phyloP scores from a whole-genome alignment of 2,888 invertebrate species.

The Lithodes maja region DNA sequence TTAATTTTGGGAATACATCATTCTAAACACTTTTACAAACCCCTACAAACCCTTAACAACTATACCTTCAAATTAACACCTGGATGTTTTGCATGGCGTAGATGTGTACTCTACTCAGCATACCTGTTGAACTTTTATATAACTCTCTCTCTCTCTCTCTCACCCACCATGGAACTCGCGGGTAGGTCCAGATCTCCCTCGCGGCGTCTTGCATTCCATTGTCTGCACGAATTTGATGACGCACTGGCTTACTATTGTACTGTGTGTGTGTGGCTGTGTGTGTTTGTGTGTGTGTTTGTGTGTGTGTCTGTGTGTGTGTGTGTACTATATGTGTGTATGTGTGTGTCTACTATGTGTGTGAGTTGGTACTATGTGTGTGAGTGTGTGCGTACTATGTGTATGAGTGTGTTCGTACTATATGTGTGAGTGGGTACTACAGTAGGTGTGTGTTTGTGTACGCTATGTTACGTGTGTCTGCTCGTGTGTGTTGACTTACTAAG shows the following conservation, averaged over 20 bases:
- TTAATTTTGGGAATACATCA: too few species aligned
- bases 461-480: not conserved
- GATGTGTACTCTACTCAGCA: too few species aligned
- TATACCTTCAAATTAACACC: too few species aligned
- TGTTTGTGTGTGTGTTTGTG: not conserved
- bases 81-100: too few species aligned
- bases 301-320: not conserved
- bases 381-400: not conserved
- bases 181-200: not conserved
- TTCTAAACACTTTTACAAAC: too few species aligned
- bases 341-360: not conserved
- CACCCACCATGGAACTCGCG: not conserved
- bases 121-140: not conserved
- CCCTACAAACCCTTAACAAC: too few species aligned
- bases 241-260: not conserved
- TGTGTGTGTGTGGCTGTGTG: not conserved
- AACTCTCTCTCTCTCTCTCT: not conserved
- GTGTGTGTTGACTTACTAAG: too few species aligned
- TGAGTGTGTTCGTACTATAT: not conserved
- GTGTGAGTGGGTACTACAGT: constrained; percentile 1
- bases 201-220: not conserved
- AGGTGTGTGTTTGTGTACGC: constrained; percentile 13
- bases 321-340: not conserved
- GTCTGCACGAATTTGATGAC: constrained; percentile 1
- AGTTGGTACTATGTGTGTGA: not conserved